These are phyloP conservation scores for Coenobita brevimanus DNA, from an alignment of 1,140 invertebrate species.

Conservation along the genomic window DNA sequence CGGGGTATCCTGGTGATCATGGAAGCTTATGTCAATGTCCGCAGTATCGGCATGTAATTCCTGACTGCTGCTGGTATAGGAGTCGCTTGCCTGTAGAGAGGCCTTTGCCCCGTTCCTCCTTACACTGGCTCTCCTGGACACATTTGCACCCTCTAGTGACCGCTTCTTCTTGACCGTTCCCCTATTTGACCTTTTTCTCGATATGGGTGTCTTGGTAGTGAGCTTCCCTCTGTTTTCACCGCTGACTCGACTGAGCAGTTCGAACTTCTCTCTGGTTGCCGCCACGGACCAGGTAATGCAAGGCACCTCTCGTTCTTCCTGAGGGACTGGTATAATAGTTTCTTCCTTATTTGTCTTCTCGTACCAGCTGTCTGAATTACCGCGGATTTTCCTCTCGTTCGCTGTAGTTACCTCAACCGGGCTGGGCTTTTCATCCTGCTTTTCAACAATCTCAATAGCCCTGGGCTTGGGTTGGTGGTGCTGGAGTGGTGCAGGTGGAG, in stretches of 20 bases:
- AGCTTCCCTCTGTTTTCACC: slow-evolving; percentile 53
- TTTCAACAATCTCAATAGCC: slow-evolving; percentile 24
- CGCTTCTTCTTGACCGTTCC: slow-evolving; percentile 31
- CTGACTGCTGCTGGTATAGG: background rate
- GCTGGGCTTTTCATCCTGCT: background rate
- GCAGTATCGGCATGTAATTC: background rate
- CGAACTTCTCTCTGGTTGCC: slow-evolving; percentile 49
- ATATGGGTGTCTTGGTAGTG: slow-evolving; percentile 47
- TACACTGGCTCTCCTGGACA: background rate
- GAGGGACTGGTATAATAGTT: background rate
- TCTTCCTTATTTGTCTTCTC: background rate
- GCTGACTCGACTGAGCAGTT: slow-evolving; percentile 36
- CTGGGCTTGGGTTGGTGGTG: background rate
- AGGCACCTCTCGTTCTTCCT: background rate
- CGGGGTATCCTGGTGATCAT: background rate
- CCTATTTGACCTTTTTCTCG: slow-evolving; percentile 23
- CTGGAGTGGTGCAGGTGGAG: too few relatives aligned
- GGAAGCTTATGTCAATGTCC: background rate
- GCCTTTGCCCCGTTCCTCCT: background rate
- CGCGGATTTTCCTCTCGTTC: background rate
- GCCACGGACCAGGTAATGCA: slow-evolving; percentile 50
- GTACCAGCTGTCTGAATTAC: background rate
- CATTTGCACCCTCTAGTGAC: background rate
- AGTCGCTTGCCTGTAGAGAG: background rate
- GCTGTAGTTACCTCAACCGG: background rate